phyloP scores from a whole-genome alignment of 2,113 vertebrate species.

The Thunnus maccoyii region DNA sequence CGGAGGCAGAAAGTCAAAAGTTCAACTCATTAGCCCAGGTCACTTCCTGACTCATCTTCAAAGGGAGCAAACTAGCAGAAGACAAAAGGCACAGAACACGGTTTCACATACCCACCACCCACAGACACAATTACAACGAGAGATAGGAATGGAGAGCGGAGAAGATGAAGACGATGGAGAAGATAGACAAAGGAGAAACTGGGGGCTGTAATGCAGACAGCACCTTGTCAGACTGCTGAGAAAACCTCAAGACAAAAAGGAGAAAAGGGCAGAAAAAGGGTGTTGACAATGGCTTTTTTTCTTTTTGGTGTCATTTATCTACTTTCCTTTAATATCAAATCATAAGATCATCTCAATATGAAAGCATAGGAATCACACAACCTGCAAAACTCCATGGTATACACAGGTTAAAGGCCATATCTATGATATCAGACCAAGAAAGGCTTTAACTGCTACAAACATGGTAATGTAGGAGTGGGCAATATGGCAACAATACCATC shows the following conservation, averaged over 20 bases:
- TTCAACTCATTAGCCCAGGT: slow-evolving; percentile 88
- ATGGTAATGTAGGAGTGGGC: too few relatives aligned
- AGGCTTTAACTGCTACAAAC: too few relatives aligned
- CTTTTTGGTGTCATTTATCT: background rate
- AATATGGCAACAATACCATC: too few relatives aligned
- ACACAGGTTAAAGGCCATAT: background rate
- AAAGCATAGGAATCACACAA: background rate
- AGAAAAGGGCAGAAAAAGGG: background rate
- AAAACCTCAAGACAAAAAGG: background rate
- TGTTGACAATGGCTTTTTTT: background rate
- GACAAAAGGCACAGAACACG: slow-evolving; percentile 38
- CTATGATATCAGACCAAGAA: too few relatives aligned
- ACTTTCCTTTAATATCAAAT: background rate
- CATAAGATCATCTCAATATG: background rate
- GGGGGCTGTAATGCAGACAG: background rate
- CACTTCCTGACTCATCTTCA: slow-evolving; percentile 90
- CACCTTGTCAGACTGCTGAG: background rate
- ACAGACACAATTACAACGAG: slow-evolving; percentile 53
- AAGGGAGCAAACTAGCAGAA: slow-evolving; percentile 52
- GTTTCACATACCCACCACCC: slow-evolving; percentile 54
- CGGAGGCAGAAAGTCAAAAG: slow-evolving; percentile 87
- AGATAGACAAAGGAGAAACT: slow-evolving; percentile 16
- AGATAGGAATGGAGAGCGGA: slow-evolving; percentile 2
- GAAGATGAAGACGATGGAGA: slow-evolving; percentile 17
- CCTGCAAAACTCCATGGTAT: background rate